Evolutionary conservation across 2,797 vertebrate species (phyloP), one percentile per base, ranked within the genome.

Genomic region (Myoxocephalus aenaeus): DNA sequence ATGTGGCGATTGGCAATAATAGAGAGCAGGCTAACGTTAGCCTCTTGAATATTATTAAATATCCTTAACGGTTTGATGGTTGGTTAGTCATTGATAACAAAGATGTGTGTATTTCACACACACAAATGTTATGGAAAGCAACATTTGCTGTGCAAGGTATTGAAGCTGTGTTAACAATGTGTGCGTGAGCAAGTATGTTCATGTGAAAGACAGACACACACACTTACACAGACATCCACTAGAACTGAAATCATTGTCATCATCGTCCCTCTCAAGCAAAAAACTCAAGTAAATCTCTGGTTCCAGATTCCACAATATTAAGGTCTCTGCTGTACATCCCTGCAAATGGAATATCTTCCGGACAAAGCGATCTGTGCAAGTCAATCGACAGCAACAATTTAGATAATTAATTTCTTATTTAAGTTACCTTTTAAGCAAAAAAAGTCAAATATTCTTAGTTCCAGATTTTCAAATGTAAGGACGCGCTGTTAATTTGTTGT

Each of bases 101-200:
- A 42, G 40, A n/a, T n/a, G 40, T 13, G 40, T 42, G 40, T 42
- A 42, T 42, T 57, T 57, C 17, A 17, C 18, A 25, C 38, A 70
- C 1, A 34, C 15, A 62, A 36, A 27, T 42, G 40, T 14, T 42
- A 17, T 46, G 15, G 5, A 48, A 20, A 48, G 44, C 44, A 20
- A 20, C 7, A 48, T 48, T 18, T 46, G 12, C 8, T 2, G 29
- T 54, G 18, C 18, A 32, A 22, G 11, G 8, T 27, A 18, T 17
- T 32, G 10, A 15, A 15, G 36, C 17, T 68, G 5, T 73, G 46
- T 77, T 66, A 40, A 42, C 32, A 18, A 56, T 32, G 34, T 66
- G 44, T 29, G 72, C 20, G 34, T 36, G n/a, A 15, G 51, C 12
- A 18, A n/a, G 13, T 20, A 12, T 38, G 73, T n/a, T 36, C 13